These are phyloP conservation scores for Eumaeus atala DNA, from an alignment of 1,140 invertebrate species.

Conservation along the genomic window DNA sequence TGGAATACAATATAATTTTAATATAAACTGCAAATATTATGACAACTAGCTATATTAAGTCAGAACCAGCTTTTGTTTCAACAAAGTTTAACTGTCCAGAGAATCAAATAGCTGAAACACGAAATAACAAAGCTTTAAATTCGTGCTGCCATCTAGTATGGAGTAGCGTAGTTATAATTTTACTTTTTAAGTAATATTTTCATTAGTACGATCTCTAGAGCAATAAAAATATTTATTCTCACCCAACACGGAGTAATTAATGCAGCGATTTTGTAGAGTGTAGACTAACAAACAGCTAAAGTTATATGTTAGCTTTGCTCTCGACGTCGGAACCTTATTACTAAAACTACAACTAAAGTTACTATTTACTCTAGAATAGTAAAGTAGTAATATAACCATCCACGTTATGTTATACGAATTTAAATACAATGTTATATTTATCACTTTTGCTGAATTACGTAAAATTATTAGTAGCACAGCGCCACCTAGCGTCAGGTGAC, in stretches of 20 bases:
- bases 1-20: too few relatives aligned
- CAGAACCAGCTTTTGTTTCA: too few relatives aligned
- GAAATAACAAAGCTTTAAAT: not conserved
- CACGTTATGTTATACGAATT: too few relatives aligned
- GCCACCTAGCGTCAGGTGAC: constrained; percentile 29
- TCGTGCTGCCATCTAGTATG: not conserved
- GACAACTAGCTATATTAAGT: too few relatives aligned
- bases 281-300: not conserved
- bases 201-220: constrained; percentile 4
- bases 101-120: not conserved
- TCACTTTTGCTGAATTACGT: too few relatives aligned
- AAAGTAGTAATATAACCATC: too few relatives aligned
- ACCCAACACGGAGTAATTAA: not conserved
- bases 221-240: constrained; percentile 7
- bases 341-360: not conserved
- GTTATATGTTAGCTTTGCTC: constrained; percentile 6
- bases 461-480: constrained; percentile 11
- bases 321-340: constrained; percentile 1
- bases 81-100: too few relatives aligned
- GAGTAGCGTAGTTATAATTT: not conserved
- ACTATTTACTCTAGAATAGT: too few relatives aligned
- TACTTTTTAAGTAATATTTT: not conserved
- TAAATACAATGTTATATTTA: too few relatives aligned
- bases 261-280: not conserved
- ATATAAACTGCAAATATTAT: too few relatives aligned